Conservation (phyloP, 1,140 invertebrate species). For the Oryctes rhinoceros region DNA sequence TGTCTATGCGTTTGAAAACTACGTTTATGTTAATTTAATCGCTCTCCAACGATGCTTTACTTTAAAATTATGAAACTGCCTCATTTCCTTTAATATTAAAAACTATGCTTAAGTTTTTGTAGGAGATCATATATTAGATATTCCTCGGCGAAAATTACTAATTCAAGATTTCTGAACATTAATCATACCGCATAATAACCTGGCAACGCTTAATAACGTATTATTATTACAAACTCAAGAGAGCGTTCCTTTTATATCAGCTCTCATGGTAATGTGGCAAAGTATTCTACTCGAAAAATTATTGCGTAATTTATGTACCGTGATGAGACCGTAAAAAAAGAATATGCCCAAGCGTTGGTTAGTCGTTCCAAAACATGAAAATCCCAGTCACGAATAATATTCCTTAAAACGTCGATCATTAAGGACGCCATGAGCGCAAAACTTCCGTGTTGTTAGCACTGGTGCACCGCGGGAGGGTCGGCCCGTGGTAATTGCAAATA, state of each 20-base stretch:
- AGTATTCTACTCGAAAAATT: slow-evolving; percentile 16
- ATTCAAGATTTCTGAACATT: not conserved
- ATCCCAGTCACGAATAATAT: slow-evolving; percentile 30
- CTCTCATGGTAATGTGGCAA: not conserved
- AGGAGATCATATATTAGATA: no score
- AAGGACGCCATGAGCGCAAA: slow-evolving; percentile 1
- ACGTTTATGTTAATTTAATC: no score
- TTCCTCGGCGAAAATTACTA: not conserved
- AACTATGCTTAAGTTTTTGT: no score
- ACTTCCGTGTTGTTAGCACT: slow-evolving; percentile 15
- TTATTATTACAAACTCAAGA: slow-evolving; percentile 11
- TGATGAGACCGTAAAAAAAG: slow-evolving; percentile 25
- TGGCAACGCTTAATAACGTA: not conserved
- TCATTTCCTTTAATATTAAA: no score
- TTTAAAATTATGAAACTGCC: no score
- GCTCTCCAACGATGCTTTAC: no score
- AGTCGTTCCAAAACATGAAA: slow-evolving; percentile 10
- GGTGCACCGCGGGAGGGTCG: slow-evolving; percentile 13
- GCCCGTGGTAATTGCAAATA: slow-evolving; percentile 25
- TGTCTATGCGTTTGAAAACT: no score
- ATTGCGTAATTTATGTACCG: slow-evolving; percentile 35
- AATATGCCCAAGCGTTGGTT: not conserved
- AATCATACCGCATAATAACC: not conserved
- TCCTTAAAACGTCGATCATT: slow-evolving; percentile 23
- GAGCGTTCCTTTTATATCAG: not conserved